phyloP scores from a whole-genome alignment of 2,797 vertebrate species.

The Periophthalmus magnuspinnatus region DNA sequence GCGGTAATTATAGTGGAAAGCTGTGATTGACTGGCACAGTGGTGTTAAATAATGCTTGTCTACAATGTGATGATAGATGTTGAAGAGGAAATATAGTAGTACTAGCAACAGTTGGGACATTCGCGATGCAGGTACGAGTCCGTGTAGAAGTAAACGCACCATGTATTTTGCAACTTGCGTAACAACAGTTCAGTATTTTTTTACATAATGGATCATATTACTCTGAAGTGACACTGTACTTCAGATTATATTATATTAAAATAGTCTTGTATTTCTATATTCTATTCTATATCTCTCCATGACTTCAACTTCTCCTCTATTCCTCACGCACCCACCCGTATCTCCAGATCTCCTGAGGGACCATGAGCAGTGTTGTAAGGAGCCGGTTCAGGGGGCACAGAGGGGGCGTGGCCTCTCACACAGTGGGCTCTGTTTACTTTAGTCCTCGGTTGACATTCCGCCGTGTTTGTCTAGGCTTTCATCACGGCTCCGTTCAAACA shows the following conservation, averaged over 20 bases:
- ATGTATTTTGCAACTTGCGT: too few relatives aligned
- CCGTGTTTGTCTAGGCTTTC: slow-evolving; percentile 76
- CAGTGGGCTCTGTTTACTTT: slow-evolving; percentile 73
- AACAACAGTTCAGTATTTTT: too few relatives aligned
- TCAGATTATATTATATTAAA: background rate
- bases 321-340: slow-evolving; percentile 8
- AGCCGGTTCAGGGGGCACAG: slow-evolving; percentile 29
- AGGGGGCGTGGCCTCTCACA: slow-evolving; percentile 54
- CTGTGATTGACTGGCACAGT: too few relatives aligned
- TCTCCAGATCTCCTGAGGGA: slow-evolving; percentile 2
- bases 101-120: too few relatives aligned
- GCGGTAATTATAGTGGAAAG: background rate
- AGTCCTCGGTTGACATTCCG: slow-evolving; percentile 74
- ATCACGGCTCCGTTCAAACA: slow-evolving; percentile 74
- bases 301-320: slow-evolving; percentile 21
- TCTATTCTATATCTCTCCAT: background rate
- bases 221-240: background rate
- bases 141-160: too few relatives aligned
- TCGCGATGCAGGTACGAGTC: too few relatives aligned
- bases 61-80: too few relatives aligned
- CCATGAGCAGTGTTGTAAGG: slow-evolving; percentile 14
- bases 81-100: too few relatives aligned
- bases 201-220: too few relatives aligned
- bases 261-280: background rate
- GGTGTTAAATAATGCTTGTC: too few relatives aligned